Conservation (phyloP, 1,140 invertebrate species). For the Drosophila melanica region DNA sequence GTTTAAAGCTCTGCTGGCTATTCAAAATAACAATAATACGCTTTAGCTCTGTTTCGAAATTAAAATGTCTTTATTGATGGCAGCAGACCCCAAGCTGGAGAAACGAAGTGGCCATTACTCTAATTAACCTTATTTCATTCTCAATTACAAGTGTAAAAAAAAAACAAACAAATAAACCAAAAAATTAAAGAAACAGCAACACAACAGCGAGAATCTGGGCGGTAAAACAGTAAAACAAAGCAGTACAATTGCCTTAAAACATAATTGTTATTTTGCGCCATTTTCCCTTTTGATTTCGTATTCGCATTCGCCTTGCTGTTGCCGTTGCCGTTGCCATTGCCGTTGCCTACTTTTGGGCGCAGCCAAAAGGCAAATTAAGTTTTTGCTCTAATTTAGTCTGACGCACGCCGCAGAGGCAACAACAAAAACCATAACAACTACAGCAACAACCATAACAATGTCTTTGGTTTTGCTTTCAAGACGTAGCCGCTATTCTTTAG, state of each 20-base stretch:
- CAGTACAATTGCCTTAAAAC: conserved; percentile 82
- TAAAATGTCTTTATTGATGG: conserved; percentile 48
- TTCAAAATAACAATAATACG: conserved; percentile 1
- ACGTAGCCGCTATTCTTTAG: conserved; percentile 60
- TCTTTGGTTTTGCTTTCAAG: conserved; percentile 62
- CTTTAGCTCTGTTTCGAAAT: conserved; percentile 32
- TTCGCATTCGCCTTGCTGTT: conserved; percentile 37
- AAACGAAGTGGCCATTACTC: conserved; percentile 76
- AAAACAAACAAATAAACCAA: conserved; percentile 48
- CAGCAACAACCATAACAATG: conserved; percentile 57
- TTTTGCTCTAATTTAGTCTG: conserved; percentile 83
- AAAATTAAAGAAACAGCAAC: conserved; percentile 37
- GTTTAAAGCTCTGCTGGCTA: no score
- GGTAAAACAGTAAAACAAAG: conserved; percentile 57
- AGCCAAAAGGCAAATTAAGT: conserved; percentile 79
- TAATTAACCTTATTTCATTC: conserved; percentile 83
- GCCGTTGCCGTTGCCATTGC: conserved; percentile 6
- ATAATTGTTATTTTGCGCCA: conserved; percentile 80
- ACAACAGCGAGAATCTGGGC: conserved; percentile 37
- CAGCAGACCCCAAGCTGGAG: conserved; percentile 9
- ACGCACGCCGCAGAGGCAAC: conserved; percentile 49
- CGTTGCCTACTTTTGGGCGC: conserved; percentile 68
- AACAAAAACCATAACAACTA: conserved; percentile 26
- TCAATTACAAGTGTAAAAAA: conserved; percentile 72
- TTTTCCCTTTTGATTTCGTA: conserved; percentile 70